Conservation (phyloP, 2,888 invertebrate genomes). For the Philereme vetulata region DNA sequence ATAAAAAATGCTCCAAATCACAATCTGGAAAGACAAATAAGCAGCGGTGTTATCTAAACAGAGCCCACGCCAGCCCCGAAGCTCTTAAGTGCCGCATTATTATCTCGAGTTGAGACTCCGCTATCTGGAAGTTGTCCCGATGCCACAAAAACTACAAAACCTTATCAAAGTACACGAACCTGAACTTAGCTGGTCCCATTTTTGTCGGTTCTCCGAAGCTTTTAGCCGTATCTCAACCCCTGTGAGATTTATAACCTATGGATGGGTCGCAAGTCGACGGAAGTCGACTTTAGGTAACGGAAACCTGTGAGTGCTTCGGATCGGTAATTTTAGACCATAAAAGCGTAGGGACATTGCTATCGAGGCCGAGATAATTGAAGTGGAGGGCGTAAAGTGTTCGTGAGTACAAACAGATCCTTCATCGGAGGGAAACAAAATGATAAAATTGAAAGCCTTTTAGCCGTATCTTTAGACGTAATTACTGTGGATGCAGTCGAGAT, state of each 20-base stretch:
- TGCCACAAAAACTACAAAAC: constrained; percentile 76
- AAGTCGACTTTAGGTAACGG: constrained; percentile 73
- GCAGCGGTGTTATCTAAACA: constrained; percentile 68
- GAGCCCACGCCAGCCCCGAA: constrained; percentile 63
- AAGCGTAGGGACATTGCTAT: constrained; percentile 56
- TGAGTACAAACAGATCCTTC: constrained; percentile 51
- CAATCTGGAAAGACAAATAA: constrained; percentile 67
- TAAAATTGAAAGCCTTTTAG: constrained; percentile 54
- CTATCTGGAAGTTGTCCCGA: constrained; percentile 71
- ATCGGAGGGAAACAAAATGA: constrained; percentile 49
- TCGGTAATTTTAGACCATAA: constrained; percentile 66
- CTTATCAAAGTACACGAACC: constrained; percentile 80
- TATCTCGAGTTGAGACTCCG: constrained; percentile 66
- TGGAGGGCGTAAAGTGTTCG: constrained; percentile 44
- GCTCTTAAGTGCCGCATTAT: constrained; percentile 70
- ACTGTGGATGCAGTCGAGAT: constrained; percentile 40
- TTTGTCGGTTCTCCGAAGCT: constrained; percentile 72
- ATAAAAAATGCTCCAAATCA: constrained; percentile 51
- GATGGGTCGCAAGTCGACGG: constrained; percentile 71
- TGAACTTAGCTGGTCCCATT: constrained; percentile 77
- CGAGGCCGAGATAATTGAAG: constrained; percentile 58
- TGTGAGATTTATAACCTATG: constrained; percentile 73
- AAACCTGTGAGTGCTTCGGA: constrained; percentile 64
- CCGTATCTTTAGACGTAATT: constrained; percentile 47
- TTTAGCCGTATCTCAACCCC: constrained; percentile 73